Evolutionary conservation across 2,888 invertebrate genomes (phyloP).

Genomic region (Notodonta ziczac): DNA sequence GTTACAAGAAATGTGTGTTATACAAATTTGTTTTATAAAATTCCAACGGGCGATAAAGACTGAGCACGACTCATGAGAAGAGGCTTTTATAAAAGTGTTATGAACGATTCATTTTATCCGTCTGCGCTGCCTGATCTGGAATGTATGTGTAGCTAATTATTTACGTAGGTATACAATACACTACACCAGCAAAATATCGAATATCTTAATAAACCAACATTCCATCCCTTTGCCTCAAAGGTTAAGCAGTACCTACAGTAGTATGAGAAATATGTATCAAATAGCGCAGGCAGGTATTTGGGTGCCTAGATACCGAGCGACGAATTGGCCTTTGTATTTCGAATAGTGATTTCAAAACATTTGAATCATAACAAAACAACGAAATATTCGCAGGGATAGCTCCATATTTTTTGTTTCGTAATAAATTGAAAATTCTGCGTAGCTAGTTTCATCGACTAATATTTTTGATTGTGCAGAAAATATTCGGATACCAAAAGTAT

Average conservation of each 20-base stretch:
- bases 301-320: neutral
- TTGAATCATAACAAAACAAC: neutral
- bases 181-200: neutral
- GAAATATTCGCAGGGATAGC: neutral
- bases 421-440: neutral
- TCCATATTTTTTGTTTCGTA: neutral
- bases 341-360: no score
- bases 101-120: neutral
- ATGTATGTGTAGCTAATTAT: no score
- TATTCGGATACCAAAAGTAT: no score
- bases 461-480: no score
- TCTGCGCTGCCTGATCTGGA: neutral
- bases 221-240: slow-evolving; percentile 33
- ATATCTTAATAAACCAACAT: slow-evolving; percentile 21
- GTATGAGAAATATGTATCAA: slow-evolving; percentile 9
- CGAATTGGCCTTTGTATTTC: slow-evolving; percentile 4
- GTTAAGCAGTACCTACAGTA: neutral
- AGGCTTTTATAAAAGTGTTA: neutral
- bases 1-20: neutral
- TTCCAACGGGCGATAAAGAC: slow-evolving; percentile 1
- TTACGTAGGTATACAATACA: no score
- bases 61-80: neutral
- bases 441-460: no score
- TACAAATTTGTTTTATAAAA: slow-evolving; percentile 5
- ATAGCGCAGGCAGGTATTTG: neutral